Evolutionary conservation across 1,140 invertebrate species (phyloP).

Genomic region (Lineus longissimus): DNA sequence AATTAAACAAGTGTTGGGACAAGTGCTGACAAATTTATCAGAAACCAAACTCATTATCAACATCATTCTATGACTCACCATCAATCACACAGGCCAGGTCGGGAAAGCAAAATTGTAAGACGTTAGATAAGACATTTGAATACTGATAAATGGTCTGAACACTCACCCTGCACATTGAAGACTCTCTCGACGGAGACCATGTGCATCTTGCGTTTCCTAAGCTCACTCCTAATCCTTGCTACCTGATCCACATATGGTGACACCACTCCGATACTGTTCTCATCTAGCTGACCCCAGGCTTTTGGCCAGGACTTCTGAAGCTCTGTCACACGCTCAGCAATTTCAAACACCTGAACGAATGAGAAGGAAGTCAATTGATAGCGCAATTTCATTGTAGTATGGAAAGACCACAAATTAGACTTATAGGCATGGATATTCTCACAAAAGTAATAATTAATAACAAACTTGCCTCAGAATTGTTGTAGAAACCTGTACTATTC

Average conservation of each 20-base stretch:
- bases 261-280: constrained; percentile 77
- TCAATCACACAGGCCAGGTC: too few relatives aligned
- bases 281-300: constrained; percentile 70
- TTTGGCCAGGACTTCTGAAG: constrained; percentile 69
- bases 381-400: too few relatives aligned
- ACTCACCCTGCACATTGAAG: constrained; percentile 76
- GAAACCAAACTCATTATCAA: too few relatives aligned
- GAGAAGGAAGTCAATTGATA: neutral
- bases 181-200: constrained; percentile 81
- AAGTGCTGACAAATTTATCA: too few relatives aligned
- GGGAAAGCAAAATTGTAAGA: too few relatives aligned
- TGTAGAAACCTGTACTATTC: constrained; percentile 81
- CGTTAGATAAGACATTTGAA: too few relatives aligned
- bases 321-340: constrained; percentile 69
- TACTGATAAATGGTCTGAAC: too few relatives aligned
- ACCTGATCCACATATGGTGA: constrained; percentile 80
- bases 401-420: neutral
- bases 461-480: constrained; percentile 69
- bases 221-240: constrained; percentile 69
- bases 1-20: too few relatives aligned
- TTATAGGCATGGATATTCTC: neutral
- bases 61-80: too few relatives aligned
- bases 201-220: constrained; percentile 69
- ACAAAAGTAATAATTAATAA: too few relatives aligned
- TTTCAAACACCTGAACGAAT: constrained; percentile 62